A percentile compares a stretch with the other conserved stretches of the same genome.
These are phyloP conservation scores for Meteorus sp. DNA, from an alignment of 1,140 invertebrate genomes.

Conservation along the genomic window DNA sequence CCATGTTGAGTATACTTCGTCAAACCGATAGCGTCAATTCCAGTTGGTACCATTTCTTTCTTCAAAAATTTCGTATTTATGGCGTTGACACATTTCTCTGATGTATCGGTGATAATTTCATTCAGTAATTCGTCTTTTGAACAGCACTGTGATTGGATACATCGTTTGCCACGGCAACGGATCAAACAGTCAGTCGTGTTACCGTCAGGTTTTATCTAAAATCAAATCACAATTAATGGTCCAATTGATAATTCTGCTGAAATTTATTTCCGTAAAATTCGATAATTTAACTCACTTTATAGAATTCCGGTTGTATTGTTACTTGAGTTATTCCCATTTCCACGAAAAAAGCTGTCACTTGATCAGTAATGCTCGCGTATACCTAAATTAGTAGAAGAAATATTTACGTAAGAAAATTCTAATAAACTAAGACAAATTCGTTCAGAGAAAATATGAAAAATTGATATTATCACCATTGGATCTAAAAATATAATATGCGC, in stretches of 20 bases:
- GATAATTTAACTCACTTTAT: slow-evolving; percentile 42
- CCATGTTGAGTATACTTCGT: slow-evolving; percentile 30
- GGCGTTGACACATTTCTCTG: neutral
- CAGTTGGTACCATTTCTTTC: slow-evolving; percentile 34
- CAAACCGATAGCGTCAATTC: slow-evolving; percentile 32
- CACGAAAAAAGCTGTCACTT: slow-evolving; percentile 70
- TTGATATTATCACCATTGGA: slow-evolving; percentile 57
- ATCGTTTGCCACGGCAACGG: slow-evolving; percentile 45
- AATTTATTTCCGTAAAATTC: neutral
- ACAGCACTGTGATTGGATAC: slow-evolving; percentile 49
- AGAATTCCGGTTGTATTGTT: slow-evolving; percentile 79
- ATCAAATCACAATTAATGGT: slow-evolving; percentile 20
- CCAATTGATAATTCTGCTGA: slow-evolving; percentile 8
- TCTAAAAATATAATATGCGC: slow-evolving; percentile 75
- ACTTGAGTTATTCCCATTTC: slow-evolving; percentile 75
- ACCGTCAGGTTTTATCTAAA: slow-evolving; percentile 41
- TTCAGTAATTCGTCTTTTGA: slow-evolving; percentile 38
- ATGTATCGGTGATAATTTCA: slow-evolving; percentile 20
- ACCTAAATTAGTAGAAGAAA: slow-evolving; percentile 57
- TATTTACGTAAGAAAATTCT: neutral
- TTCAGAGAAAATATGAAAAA: slow-evolving; percentile 14
- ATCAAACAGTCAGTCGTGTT: slow-evolving; percentile 46
- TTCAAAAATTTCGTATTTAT: slow-evolving; percentile 35
- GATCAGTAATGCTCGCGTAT: slow-evolving; percentile 66
- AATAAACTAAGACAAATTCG: slow-evolving; percentile 2